Evolutionary conservation across 2,113 vertebrate genomes (phyloP), one percentile per base, ranked within the genome.

Genomic region (Chrysemys picta): DNA sequence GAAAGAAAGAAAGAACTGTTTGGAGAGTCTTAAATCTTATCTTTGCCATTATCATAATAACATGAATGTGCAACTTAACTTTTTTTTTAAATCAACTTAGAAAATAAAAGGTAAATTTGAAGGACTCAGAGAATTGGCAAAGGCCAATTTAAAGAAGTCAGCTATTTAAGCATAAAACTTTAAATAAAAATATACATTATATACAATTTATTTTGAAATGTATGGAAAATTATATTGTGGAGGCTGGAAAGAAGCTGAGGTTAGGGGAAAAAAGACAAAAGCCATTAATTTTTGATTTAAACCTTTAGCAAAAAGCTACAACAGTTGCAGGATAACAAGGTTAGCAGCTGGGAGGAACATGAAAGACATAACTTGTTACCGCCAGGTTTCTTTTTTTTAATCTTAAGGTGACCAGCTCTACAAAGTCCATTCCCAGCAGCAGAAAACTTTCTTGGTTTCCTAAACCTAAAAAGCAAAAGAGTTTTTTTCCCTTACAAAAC

Each of bases 81-180:
- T 25, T 91, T 59, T 83, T 12, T 2, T 3, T 12, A 38, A 72
- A 86, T 52, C 24, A 10, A 62, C 7, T 49, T 49, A 1, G 87
- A 52, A 69, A 13, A 85, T 84, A 76, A 85, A 21, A 49, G 54
- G 4, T 6, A 75, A 35, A 91, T 94, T 96, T 85, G 90, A 91
- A 91, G 88, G 93, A 93, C 49, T 91, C 80, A 89, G 53, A 96
- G 62, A 69, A 69, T 69, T 69, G 35, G 38, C n/a, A 42, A 76
- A 25, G 38, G 22, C 38, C 72, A 42, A n/a, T 76, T 76, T 45
- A 76, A 76, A 75, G 69, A 25, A 76, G 42, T 11, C 38, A 45
- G 38, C 8, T 45, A 25, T 76, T 25, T 76, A 75, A 45, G 45
- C 19, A 75, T 75, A 42, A 75, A 42, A 75, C 21, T 75, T 75